Percentiles rank a stretch among this genome's conserved stretches.
Evolutionary conservation across 2,888 invertebrate genomes (phyloP).

Genomic region (Dasysyrphus albostriatus): DNA sequence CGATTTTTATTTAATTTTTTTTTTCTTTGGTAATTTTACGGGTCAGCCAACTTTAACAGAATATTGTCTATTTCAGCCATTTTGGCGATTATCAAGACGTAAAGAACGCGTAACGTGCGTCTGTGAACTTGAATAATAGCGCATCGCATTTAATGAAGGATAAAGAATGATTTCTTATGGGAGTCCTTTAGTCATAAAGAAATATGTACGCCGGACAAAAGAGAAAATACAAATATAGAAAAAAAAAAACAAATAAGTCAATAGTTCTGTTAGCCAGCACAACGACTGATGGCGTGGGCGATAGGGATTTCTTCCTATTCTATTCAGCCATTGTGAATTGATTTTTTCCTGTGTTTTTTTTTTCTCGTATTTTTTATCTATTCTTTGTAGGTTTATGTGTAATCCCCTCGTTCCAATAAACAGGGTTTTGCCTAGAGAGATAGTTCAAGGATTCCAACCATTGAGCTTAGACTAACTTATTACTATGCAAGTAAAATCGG

Average conservation of each 20-base stretch:
- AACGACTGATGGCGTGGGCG: background rate
- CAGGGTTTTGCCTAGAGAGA: constrained; percentile 25
- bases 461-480: constrained; percentile 45
- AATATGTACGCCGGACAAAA: constrained; percentile 49
- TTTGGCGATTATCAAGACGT: constrained; percentile 70
- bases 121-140: constrained; percentile 32
- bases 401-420: constrained; percentile 17
- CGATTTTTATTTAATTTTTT: background rate
- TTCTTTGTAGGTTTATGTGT: background rate
- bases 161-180: constrained; percentile 72
- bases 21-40: constrained; percentile 22
- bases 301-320: background rate
- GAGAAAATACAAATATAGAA: constrained; percentile 1
- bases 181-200: constrained; percentile 62
- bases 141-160: constrained; percentile 52
- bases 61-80: constrained; percentile 61
- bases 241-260: constrained; percentile 51
- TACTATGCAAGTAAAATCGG: constrained; percentile 52
- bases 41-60: constrained; percentile 31
- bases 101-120: constrained; percentile 50
- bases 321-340: constrained; percentile 30
- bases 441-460: constrained; percentile 66
- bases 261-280: constrained; percentile 37
- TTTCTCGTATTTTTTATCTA: background rate
- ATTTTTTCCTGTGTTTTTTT: constrained; percentile 39